phyloP scores from a whole-genome alignment of 2,888 invertebrate species.

The Sipha maydis region DNA sequence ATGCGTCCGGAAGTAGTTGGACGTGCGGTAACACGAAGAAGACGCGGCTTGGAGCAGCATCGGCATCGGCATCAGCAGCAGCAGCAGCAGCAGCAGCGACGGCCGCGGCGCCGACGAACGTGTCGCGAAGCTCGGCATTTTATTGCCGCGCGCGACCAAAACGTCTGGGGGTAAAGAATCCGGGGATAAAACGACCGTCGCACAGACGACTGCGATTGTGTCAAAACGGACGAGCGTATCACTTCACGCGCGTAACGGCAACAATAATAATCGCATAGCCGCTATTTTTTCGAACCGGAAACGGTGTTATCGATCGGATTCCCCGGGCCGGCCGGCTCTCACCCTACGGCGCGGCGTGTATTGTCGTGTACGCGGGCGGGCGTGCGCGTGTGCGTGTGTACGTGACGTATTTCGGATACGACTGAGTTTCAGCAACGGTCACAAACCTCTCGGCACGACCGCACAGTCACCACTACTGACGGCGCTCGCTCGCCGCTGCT shows the following conservation, averaged over 20 bases:
- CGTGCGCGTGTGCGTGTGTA: not conserved
- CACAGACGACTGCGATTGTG: too few species aligned
- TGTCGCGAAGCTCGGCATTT: not conserved
- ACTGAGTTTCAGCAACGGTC: not conserved
- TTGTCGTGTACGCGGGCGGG: not conserved
- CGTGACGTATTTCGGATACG: not conserved
- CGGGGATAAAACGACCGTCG: not conserved
- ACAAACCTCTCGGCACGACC: not conserved
- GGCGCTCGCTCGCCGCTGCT: not conserved
- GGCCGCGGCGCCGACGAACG: not conserved
- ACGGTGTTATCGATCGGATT: conserved; percentile 43
- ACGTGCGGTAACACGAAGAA: conserved; percentile 48
- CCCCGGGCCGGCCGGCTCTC: conserved; percentile 11
- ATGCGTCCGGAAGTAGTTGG: conserved; percentile 59
- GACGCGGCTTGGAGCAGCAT: not conserved
- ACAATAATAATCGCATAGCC: not conserved
- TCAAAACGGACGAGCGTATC: not conserved
- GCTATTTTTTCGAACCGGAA: conserved; percentile 4
- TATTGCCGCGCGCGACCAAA: not conserved
- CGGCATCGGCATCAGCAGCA: not conserved
- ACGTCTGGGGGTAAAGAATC: not conserved
- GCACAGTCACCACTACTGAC: conserved; percentile 35
- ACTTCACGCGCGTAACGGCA: not conserved
- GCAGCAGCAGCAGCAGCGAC: not conserved
- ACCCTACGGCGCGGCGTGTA: not conserved